phyloP scores from a whole-genome alignment of 2,888 invertebrate species.

The Amphipyra berbera region DNA sequence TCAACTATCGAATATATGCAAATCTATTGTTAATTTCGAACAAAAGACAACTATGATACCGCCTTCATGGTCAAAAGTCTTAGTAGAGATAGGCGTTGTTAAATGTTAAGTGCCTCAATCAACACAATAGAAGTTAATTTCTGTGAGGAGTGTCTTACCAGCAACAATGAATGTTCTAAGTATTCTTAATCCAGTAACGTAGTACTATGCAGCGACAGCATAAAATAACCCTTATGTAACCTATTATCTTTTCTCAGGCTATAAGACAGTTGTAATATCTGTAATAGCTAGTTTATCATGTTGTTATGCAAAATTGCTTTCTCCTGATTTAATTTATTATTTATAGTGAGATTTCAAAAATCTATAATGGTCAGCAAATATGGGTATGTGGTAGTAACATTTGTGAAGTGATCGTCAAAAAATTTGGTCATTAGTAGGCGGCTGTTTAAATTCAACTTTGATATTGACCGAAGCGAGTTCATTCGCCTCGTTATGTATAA shows the following conservation, averaged over 20 bases:
- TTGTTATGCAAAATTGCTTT: constrained; percentile 76
- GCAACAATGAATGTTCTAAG: constrained; percentile 31
- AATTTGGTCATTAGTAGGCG: constrained; percentile 59
- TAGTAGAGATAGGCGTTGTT: constrained; percentile 32
- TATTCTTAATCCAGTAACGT: constrained; percentile 36
- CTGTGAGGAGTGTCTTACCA: constrained; percentile 22
- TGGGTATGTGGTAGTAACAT: constrained; percentile 19
- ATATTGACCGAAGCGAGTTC: constrained; percentile 55
- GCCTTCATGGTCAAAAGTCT: constrained; percentile 31
- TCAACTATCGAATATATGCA: constrained; percentile 44
- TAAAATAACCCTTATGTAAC: constrained; percentile 67
- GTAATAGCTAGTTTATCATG: constrained; percentile 46
- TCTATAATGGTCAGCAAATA: constrained; percentile 23
- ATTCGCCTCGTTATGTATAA: constrained; percentile 46
- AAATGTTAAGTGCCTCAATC: constrained; percentile 42
- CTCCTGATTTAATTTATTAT: constrained; percentile 67
- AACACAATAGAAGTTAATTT: constrained; percentile 40
- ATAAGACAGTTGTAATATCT: constrained; percentile 64
- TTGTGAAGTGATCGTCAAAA: constrained; percentile 32
- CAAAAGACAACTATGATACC: constrained; percentile 11
- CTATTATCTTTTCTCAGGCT: constrained; percentile 70
- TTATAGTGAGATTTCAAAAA: constrained; percentile 20
- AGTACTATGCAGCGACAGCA: constrained; percentile 14
- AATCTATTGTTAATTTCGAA: constrained; percentile 35
- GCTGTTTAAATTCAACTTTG: constrained; percentile 56